Percentiles rank a stretch among this genome's conserved stretches.
Conservation (phyloP, 1,140 invertebrate species). For the Drosophila nigromelanica region DNA sequence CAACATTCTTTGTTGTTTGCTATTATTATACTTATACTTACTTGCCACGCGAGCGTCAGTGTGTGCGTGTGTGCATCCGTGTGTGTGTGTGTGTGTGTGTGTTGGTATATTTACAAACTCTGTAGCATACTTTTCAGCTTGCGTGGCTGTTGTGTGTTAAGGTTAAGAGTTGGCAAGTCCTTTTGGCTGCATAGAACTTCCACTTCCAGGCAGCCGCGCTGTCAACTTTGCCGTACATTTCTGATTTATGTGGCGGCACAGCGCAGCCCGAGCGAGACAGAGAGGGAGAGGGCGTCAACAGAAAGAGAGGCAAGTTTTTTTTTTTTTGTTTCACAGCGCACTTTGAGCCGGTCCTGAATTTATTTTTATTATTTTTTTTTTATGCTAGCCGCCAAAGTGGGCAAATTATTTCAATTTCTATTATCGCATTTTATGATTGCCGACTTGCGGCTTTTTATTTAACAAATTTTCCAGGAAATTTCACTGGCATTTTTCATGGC, state of each 20-base stretch:
- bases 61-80: constrained; percentile 13
- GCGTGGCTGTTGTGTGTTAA: constrained; percentile 78
- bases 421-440: constrained; percentile 78
- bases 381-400: constrained; percentile 58
- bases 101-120: constrained; percentile 64
- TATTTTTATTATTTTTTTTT: constrained; percentile 21
- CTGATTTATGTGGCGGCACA: constrained; percentile 73
- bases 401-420: constrained; percentile 82
- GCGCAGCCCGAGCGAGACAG: constrained; percentile 12
- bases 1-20: constrained; percentile 75
- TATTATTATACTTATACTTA: constrained; percentile 74
- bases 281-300: neutral
- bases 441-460: constrained; percentile 52
- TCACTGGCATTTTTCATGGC: constrained; percentile 43
- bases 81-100: constrained; percentile 26
- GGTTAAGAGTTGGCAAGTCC: constrained; percentile 60
- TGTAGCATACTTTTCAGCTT: constrained; percentile 69
- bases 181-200: constrained; percentile 32
- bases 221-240: constrained; percentile 72
- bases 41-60: constrained; percentile 42
- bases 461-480: constrained; percentile 48
- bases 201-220: constrained; percentile 28
- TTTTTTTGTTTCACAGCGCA: constrained; percentile 30
- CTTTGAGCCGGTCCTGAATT: constrained; percentile 35
- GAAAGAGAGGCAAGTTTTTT: neutral